These are phyloP conservation scores for Ariopsis seemanni DNA, from an alignment of 2,113 vertebrate species.

Conservation along the genomic window DNA sequence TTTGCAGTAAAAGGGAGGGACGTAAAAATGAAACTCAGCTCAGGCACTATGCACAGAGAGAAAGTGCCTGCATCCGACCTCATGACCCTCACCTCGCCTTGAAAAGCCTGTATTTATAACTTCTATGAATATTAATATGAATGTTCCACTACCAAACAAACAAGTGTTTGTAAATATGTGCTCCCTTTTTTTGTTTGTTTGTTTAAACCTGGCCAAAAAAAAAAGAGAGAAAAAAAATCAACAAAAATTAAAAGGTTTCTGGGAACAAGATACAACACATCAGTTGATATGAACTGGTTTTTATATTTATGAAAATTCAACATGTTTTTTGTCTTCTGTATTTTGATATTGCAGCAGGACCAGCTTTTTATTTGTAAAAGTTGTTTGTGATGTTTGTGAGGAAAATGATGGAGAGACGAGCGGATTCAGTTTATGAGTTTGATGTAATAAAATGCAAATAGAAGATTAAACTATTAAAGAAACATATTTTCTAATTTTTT, in stretches of 20 bases:
- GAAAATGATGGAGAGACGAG: constrained; percentile 62
- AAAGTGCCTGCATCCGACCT: constrained; percentile 44
- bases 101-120: constrained; percentile 67
- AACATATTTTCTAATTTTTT: constrained; percentile 78
- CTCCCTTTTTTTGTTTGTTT: constrained; percentile 58
- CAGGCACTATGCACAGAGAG: constrained; percentile 47
- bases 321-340: constrained; percentile 75
- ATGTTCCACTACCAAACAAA: constrained; percentile 71
- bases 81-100: constrained; percentile 60
- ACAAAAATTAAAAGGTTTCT: constrained; percentile 61
- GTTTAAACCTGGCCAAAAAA: constrained; percentile 70
- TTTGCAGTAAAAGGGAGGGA: constrained; percentile 37
- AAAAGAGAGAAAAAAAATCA: constrained; percentile 40
- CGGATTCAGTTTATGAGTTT: constrained; percentile 72
- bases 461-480: constrained; percentile 81
- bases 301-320: constrained; percentile 69
- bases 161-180: constrained; percentile 80
- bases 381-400: constrained; percentile 68
- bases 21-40: constrained; percentile 5
- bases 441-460: constrained; percentile 80
- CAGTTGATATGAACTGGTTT: constrained; percentile 71
- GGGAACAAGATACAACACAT: constrained; percentile 72
- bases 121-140: constrained; percentile 59
- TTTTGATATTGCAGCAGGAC: constrained; percentile 82
- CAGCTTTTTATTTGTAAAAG: constrained; percentile 79